Evolutionary conservation across 2,113 vertebrate species (phyloP).

Genomic region (Macroglossus sobrinus): DNA sequence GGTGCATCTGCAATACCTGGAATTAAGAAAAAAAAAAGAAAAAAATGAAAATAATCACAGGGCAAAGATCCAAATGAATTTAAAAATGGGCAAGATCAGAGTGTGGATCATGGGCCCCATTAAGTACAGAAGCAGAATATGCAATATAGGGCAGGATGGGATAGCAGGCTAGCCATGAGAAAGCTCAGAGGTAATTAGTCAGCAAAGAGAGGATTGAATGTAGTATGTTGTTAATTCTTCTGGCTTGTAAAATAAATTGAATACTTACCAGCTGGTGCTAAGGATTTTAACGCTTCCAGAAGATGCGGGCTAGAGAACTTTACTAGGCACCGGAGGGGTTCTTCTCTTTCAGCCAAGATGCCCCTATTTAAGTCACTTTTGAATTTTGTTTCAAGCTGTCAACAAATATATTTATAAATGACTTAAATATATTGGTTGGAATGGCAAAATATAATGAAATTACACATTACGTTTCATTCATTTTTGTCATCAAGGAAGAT

Average conservation of each 20-base stretch:
- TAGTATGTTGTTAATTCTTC: background rate
- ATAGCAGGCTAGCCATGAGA: background rate
- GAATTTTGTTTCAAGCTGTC: conserved; percentile 93
- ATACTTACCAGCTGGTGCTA: conserved; percentile 88
- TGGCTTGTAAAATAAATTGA: background rate
- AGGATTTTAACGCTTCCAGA: conserved; percentile 90
- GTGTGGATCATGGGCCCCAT: background rate
- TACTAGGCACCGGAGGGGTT: conserved; percentile 90
- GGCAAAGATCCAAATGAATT: background rate
- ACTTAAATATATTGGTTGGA: background rate
- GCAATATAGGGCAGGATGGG: background rate
- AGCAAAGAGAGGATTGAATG: background rate
- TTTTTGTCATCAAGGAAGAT: background rate
- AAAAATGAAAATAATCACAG: background rate
- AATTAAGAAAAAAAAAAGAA: conserved; percentile 19
- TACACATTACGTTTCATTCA: background rate
- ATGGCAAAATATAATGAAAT: conserved; percentile 22
- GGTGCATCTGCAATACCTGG: conserved; percentile 92
- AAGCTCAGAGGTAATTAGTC: background rate
- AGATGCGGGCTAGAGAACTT: conserved; percentile 93
- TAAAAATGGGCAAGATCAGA: background rate
- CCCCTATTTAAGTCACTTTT: conserved; percentile 78
- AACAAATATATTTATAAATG: conserved; percentile 58
- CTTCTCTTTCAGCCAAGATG: conserved; percentile 79
- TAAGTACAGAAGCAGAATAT: background rate